Conservation (phyloP, 2,888 invertebrate genomes). For the Tenthredo amoena region DNA sequence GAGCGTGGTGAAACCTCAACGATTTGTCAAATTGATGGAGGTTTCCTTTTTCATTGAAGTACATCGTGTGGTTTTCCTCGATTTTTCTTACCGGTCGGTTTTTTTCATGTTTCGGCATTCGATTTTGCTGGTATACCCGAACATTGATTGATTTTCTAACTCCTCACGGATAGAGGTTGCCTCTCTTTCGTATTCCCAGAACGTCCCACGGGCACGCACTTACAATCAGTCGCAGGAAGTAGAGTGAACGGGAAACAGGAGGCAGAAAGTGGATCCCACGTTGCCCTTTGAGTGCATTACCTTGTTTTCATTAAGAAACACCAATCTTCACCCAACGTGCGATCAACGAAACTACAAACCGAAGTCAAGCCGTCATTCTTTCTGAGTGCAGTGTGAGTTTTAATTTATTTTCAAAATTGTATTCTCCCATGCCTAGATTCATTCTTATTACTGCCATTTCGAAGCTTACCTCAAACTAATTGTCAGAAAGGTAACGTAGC, state of each 20-base stretch:
- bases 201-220: constrained; percentile 36
- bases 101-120: neutral
- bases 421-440: neutral
- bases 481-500: neutral
- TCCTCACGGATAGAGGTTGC: neutral
- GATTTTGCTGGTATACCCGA: neutral
- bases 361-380: neutral
- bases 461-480: neutral
- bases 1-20: too few species aligned
- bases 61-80: neutral
- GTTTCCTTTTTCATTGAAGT: neutral
- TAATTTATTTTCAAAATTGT: neutral
- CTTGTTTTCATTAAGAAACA: constrained; percentile 15
- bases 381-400: neutral
- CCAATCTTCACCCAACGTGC: neutral
- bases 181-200: constrained; percentile 29
- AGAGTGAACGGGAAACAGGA: constrained; percentile 2
- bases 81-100: neutral
- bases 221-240: constrained; percentile 18
- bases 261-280: constrained; percentile 29
- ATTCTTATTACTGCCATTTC: neutral
- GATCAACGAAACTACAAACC: neutral
- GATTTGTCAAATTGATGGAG: neutral
- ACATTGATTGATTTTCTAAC: constrained; percentile 35
- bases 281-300: constrained; percentile 44